These are phyloP conservation scores for Oreochromis aureus DNA, from an alignment of 2,113 vertebrate genomes.

Conservation along the genomic window DNA sequence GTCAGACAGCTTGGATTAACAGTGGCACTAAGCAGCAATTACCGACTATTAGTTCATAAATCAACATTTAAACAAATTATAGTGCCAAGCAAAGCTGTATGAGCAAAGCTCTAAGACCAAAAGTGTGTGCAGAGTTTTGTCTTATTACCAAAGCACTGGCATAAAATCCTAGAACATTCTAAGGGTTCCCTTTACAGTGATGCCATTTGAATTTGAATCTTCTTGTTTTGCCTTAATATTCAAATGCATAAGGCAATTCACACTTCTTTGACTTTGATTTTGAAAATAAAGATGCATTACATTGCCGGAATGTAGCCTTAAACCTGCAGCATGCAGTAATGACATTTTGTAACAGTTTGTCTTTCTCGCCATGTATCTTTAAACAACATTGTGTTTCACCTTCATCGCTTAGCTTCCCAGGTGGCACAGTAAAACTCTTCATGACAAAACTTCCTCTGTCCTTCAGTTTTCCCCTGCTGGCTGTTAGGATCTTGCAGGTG, in stretches of 20 bases:
- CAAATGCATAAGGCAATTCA: background rate
- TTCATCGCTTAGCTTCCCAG: constrained; percentile 2
- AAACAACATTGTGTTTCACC: constrained; percentile 23
- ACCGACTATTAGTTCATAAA: constrained; percentile 74
- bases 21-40: constrained; percentile 71
- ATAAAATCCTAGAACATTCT: background rate
- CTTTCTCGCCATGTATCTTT: background rate
- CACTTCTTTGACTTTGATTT: background rate
- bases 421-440: constrained; percentile 10
- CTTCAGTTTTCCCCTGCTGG: constrained; percentile 31
- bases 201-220: background rate
- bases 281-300: background rate
- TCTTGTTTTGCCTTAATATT: background rate
- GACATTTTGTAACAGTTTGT: background rate
- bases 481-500: constrained; percentile 44
- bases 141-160: background rate
- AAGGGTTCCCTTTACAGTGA: background rate
- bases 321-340: background rate
- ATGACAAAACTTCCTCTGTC: constrained; percentile 40
- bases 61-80: constrained; percentile 73
- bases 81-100: constrained; percentile 8
- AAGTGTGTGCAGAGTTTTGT: background rate
- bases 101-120: constrained; percentile 4
- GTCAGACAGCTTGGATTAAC: constrained; percentile 70
- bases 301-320: background rate